Evolutionary conservation across 2,888 invertebrate species (phyloP).

Genomic region (Furcula furcula): DNA sequence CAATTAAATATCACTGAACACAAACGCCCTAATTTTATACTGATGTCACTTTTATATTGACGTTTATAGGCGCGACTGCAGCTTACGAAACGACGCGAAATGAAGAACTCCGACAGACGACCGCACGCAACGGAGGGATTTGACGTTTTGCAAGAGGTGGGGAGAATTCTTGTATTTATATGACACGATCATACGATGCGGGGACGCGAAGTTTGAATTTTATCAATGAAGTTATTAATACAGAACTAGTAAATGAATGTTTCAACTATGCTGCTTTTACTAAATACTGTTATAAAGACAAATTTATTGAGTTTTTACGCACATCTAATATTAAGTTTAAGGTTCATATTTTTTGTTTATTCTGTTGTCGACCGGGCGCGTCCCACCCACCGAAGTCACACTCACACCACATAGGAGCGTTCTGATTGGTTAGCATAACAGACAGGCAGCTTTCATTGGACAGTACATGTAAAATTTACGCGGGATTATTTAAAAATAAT

Average conservation of each 20-base stretch:
- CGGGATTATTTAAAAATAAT: no score
- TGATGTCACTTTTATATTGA: conserved; percentile 60
- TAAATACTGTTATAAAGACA: conserved; percentile 23
- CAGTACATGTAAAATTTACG: conserved; percentile 25
- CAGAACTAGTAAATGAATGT: conserved; percentile 38
- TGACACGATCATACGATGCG: conserved; percentile 76
- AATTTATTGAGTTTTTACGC: conserved; percentile 21
- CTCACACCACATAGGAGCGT: conserved; percentile 72
- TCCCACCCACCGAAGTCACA: conserved; percentile 67
- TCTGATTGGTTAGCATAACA: conserved; percentile 56
- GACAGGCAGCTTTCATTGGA: conserved; percentile 51
- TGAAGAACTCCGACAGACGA: conserved; percentile 46
- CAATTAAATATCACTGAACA: conserved; percentile 77
- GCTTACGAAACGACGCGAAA: conserved; percentile 64
- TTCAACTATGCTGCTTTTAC: conserved; percentile 34
- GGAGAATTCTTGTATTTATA: conserved; percentile 71
- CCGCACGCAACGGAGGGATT: conserved; percentile 57
- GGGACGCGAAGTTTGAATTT: conserved; percentile 62
- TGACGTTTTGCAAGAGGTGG: conserved; percentile 73
- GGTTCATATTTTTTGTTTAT: conserved; percentile 22
- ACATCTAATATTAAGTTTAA: no score
- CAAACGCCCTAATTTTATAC: conserved; percentile 63
- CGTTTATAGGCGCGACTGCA: conserved; percentile 55
- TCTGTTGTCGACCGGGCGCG: conserved; percentile 46
- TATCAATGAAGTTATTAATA: conserved; percentile 44